Conservation (phyloP, 2,797 vertebrate genomes). For the Alcedo quadribrachys region DNA sequence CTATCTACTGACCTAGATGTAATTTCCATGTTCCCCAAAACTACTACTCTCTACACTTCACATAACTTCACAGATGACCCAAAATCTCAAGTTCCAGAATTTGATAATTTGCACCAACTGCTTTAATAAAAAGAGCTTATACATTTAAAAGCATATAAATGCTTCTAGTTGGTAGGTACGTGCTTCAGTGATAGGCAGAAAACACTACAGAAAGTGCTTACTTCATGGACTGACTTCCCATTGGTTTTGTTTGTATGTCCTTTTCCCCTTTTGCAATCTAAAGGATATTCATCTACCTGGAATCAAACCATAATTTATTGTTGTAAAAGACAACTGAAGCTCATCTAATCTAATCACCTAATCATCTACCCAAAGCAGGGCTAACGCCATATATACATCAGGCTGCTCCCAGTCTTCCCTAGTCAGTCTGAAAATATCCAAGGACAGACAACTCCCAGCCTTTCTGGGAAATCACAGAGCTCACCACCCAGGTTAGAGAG, state of each 20-base stretch:
- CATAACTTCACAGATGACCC: fast-evolving
- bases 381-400: neutral
- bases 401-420: neutral
- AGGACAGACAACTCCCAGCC: neutral
- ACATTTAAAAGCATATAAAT: neutral
- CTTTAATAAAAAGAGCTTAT: neutral
- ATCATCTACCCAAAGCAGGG: neutral
- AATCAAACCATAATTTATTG: neutral
- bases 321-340: neutral
- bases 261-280: neutral
- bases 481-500: neutral
- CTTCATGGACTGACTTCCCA: neutral
- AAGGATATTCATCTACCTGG: neutral
- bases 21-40: neutral
- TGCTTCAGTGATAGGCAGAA: neutral
- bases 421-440: neutral
- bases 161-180: neutral
- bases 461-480: neutral
- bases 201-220: neutral
- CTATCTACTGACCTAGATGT: neutral
- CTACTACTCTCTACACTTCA: neutral
- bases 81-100: neutral
- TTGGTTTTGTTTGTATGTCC: neutral
- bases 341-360: neutral
- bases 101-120: neutral